Percentiles rank a stretch among this genome's conserved stretches.
These are phyloP conservation scores for Drosophila chauvacae DNA, from an alignment of 1,140 invertebrate genomes.

Conservation along the genomic window DNA sequence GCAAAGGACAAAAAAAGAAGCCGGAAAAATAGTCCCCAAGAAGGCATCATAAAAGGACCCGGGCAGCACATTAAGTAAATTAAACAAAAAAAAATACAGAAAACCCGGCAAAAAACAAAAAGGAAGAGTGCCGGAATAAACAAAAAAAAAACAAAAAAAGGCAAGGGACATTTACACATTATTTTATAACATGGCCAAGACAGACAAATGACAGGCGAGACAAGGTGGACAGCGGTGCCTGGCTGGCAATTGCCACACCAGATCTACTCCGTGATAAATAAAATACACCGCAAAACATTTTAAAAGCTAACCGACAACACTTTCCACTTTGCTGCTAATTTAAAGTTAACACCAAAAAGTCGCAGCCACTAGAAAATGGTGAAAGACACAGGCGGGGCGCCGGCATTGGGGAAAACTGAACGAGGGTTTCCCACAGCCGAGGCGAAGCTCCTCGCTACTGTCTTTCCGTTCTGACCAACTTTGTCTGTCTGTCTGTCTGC, in stretches of 20 bases:
- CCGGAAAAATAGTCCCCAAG: conserved; percentile 44
- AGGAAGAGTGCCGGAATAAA: conserved; percentile 30
- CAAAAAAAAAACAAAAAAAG: conserved; percentile 26
- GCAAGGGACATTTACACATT: conserved; percentile 58
- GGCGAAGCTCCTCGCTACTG: conserved; percentile 36
- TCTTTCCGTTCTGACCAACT: conserved; percentile 53
- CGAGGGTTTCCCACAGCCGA: conserved; percentile 53
- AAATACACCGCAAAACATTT: conserved; percentile 81
- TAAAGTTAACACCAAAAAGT: conserved; percentile 80
- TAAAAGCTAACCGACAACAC: conserved; percentile 82
- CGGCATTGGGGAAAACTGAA: conserved; percentile 17
- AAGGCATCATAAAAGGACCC: conserved; percentile 55
- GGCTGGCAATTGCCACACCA: conserved; percentile 55
- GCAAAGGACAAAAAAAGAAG: conserved; percentile 4
- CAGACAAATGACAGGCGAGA: conserved; percentile 60
- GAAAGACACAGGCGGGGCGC: conserved; percentile 16
- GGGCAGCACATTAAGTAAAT: conserved; percentile 58
- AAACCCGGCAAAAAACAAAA: conserved; percentile 6
- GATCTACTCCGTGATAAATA: conserved; percentile 78
- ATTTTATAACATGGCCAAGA: conserved; percentile 58
- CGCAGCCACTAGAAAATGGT: conserved; percentile 70
- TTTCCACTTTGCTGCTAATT: conserved; percentile 83
- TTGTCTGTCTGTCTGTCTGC: conserved; percentile 31
- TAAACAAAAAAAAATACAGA: conserved; percentile 46
- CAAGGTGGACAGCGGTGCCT: conserved; percentile 36